Base-by-base conservation (phyloP, 2,888 invertebrate genomes). In the Spisula solida region DNA sequence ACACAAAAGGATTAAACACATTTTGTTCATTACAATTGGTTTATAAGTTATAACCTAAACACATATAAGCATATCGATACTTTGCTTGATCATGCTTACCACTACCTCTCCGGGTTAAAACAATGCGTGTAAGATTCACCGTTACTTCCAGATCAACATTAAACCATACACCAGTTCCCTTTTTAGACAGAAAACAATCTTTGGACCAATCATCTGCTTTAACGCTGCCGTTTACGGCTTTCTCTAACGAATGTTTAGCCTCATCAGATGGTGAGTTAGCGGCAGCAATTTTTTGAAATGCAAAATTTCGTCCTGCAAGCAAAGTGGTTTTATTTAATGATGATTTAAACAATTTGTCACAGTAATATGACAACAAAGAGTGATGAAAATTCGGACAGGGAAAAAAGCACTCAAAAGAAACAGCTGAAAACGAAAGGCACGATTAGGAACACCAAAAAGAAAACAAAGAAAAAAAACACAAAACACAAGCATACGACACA, bases 241-340 rank as follows among this genome's bases (percentile, higher is more conserved):
- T 60, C 29, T 31, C 51, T 18, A 56, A 20, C 34, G n/a, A n/a
- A n/a, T 81, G 56, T 1, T 2, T 56, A 18, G 29, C 1, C 29
- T 31, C 60, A 51, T 34, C 10, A n/a, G 5, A 5, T 60, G 0
- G 34, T 41, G 56, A 4, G 56, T 60, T 81, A 12, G n/a, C 16
- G 16, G 81, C 34, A 25, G n/a, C 56, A 20, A 16, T 8, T 60
- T 56, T 81, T 60, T 5, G 29, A 81, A 81, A 81, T 0, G 81
- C 81, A 51, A 81, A 55, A 81, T 81, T 81, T 31, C 81, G 2
- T 20, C 81, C 81, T 81, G 60, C 55, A 81, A 55, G 5, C 20
- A 66, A 25, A 25, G n/a, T 25, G 12, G 51, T 1, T 51, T 12
- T 51, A 51, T 51, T 51, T 51, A 14, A 51, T 51, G 51, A 16